Conservation (phyloP, 2,888 invertebrate species). For the Ecliptopera silaceata region DNA sequence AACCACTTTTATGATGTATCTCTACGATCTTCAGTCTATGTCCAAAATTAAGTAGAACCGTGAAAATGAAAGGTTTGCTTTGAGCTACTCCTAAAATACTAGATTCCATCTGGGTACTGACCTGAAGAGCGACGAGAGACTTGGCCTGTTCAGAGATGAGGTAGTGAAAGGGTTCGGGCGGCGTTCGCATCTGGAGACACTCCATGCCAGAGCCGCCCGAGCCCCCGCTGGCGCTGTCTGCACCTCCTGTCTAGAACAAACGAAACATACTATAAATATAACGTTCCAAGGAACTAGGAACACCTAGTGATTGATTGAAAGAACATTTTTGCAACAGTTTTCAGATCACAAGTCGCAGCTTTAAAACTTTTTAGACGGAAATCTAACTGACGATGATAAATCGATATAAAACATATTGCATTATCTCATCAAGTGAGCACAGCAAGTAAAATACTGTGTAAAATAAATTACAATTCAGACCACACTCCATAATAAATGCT, state of each 20-base stretch:
- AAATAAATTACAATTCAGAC: too few species aligned
- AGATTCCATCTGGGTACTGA: conserved; percentile 43
- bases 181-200: conserved; percentile 89
- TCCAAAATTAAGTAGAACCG: neutral
- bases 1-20: too few species aligned
- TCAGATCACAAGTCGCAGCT: too few species aligned
- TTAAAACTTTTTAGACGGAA: too few species aligned
- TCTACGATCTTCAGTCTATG: too few species aligned
- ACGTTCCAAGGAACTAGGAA: too few species aligned
- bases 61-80: neutral
- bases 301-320: neutral
- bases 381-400: too few species aligned
- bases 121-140: conserved; percentile 92
- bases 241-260: conserved; percentile 77
- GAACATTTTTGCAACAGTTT: neutral
- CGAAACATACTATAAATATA: neutral
- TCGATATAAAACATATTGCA: too few species aligned
- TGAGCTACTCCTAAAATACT: neutral
- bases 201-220: conserved; percentile 89
- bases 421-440: too few species aligned
- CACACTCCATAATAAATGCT: too few species aligned
- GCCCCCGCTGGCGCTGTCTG: conserved; percentile 81
- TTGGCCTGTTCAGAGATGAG: conserved; percentile 95
- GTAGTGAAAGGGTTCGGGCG: conserved; percentile 90
- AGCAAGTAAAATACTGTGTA: too few species aligned